Evolutionary conservation across 1,140 invertebrate genomes (phyloP), one percentile per base, ranked within the genome.

Genomic region (Brachionus paranguensis): DNA sequence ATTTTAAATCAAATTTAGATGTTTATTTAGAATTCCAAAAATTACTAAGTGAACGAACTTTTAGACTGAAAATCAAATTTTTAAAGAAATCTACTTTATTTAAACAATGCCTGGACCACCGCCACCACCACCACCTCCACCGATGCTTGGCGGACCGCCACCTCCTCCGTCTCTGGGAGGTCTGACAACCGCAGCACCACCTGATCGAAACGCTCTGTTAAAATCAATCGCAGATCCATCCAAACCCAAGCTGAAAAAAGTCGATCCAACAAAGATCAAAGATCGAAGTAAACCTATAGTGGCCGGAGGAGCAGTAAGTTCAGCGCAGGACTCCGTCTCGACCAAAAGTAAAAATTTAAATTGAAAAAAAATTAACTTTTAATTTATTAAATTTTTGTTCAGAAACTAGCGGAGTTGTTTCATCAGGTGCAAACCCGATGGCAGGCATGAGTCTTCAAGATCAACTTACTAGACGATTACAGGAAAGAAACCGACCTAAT

Each of bases 401-500:
- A 76, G 72, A 76, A 50, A 45, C 72, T 27, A 20, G 8, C 14
- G 20, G 20, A 20, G 53, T 20, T 60, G 53, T 20, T 27, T 27
- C n/a, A 50, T 47, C 72, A n/a, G 72, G 43, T 76, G 20, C 72
- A 11, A 50, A 27, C 12, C 20, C 72, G 10, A 47, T 50, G 72
- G 24, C 47, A 24, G 72, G 72, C 27, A 47, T 76, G 72, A 76
- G 72, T 50, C 47, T 76, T 14, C 72, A 76, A 76, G 72, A 76
- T 50, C 72, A 76, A 76, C 27, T 76, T 50, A 29, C 43, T 14
- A 76, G 33, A 50, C 20, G 72, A n/a, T 12, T 76, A 27, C 72
- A 76, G 45, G 72, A 76, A 50, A 47, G 72, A 50, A 76, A 76
- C 53, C 43, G 47, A 50, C 8, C 43, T 0, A 50, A 50, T 17